phyloP scores from a whole-genome alignment of 1,140 invertebrate species.

The Eurytemora carolleeae region DNA sequence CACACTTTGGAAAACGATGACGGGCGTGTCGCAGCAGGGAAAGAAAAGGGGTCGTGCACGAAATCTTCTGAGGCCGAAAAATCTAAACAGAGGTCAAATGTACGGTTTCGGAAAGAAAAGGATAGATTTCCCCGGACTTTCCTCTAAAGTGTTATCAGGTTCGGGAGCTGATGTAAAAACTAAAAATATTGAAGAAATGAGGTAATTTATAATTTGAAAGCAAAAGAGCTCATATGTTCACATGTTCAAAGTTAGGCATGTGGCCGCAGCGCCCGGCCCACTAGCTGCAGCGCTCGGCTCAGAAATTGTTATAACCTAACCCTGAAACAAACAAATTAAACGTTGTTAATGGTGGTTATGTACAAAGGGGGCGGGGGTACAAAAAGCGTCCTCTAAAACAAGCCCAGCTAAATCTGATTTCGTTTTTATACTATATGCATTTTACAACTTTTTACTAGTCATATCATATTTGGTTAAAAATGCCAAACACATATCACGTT shows the following conservation, averaged over 20 bases:
- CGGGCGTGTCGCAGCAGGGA: conserved; percentile 86
- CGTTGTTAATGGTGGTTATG: background rate
- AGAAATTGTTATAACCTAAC: background rate
- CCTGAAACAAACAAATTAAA: background rate
- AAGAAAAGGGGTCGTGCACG: conserved; percentile 69
- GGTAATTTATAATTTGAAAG: too few species aligned
- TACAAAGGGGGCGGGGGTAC: too few species aligned
- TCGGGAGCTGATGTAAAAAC: background rate
- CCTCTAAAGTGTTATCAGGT: background rate
- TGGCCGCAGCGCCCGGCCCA: too few species aligned
- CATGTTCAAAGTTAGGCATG: background rate
- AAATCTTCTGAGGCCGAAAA: conserved; percentile 45
- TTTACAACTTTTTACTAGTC: too few species aligned
- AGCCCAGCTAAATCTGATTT: too few species aligned
- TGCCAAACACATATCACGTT: too few species aligned
- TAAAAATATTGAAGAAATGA: background rate
- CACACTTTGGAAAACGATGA: too few species aligned
- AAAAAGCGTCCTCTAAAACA: too few species aligned
- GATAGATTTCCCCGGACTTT: conserved; percentile 8
- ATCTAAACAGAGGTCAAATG: conserved; percentile 73
- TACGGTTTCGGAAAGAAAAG: conserved; percentile 49
- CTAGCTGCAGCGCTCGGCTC: background rate
- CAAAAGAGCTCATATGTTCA: too few species aligned
- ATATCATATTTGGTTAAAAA: too few species aligned
- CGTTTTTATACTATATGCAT: too few species aligned